Conservation (phyloP, 2,113 vertebrate species). For the Otis tarda region DNA sequence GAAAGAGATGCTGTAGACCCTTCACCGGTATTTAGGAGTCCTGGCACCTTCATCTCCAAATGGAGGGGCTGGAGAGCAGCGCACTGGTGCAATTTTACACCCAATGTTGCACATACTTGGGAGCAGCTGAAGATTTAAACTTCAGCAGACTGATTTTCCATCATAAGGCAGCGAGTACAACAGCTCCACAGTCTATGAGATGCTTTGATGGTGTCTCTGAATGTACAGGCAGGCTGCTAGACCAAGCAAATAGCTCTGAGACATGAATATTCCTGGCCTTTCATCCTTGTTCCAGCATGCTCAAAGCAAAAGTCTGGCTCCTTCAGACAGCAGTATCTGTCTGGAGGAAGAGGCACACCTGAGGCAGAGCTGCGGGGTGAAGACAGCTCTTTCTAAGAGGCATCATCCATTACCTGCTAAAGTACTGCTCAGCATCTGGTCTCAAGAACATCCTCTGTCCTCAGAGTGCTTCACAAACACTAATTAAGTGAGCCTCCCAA, state of each 20-base stretch:
- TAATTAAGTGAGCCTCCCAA: neutral
- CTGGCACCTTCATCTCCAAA: neutral
- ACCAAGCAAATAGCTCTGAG: neutral
- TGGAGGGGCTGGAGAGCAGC: neutral
- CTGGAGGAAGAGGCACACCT: neutral
- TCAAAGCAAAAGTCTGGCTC: neutral
- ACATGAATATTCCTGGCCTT: neutral
- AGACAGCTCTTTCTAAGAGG: neutral
- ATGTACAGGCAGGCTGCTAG: neutral
- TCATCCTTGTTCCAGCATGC: neutral
- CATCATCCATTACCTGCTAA: neutral
- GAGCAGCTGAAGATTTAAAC: neutral
- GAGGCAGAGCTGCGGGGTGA: neutral
- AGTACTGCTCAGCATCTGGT: neutral
- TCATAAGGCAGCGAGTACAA: neutral
- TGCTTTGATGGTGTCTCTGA: neutral
- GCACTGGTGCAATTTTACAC: neutral
- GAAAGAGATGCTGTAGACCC: neutral
- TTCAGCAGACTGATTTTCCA: neutral
- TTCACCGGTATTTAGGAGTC: neutral
- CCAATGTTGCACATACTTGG: neutral
- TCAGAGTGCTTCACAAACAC: neutral
- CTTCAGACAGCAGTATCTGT: neutral
- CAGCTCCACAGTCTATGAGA: neutral
- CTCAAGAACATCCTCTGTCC: neutral